Evolutionary conservation across 2,888 invertebrate genomes (phyloP).

Genomic region (Aphrophora alni): DNA sequence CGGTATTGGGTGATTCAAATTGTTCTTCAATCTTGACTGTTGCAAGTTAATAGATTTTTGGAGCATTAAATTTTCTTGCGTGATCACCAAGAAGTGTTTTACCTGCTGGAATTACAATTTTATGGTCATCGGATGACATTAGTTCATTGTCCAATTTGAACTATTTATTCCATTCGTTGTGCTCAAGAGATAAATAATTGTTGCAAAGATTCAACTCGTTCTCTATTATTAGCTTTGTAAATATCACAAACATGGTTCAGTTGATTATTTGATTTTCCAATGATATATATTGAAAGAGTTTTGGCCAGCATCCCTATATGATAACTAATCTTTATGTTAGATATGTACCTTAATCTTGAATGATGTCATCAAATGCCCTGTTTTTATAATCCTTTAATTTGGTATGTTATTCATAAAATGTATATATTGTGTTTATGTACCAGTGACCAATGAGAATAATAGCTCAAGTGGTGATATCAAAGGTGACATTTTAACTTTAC

Average conservation of each 20-base stretch:
- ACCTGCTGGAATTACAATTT: not conserved
- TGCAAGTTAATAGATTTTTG: conserved; percentile 4
- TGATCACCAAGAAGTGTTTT: not conserved
- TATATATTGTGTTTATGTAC: conserved; percentile 37
- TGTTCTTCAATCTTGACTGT: not conserved
- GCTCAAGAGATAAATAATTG: too few species aligned
- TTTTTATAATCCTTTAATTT: conserved; percentile 34
- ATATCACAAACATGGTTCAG: not conserved
- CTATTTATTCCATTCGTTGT: not conserved
- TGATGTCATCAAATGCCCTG: not conserved
- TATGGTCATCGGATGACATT: conserved; percentile 16
- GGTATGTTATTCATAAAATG: conserved; percentile 46
- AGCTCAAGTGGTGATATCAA: too few species aligned
- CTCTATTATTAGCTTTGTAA: not conserved
- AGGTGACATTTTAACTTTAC: too few species aligned
- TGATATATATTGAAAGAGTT: not conserved
- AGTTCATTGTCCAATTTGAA: not conserved
- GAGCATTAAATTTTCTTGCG: not conserved
- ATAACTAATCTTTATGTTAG: not conserved
- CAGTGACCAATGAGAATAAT: conserved; percentile 18
- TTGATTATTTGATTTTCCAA: not conserved
- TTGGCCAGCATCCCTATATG: not conserved
- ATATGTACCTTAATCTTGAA: not conserved
- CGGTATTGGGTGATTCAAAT: not conserved
- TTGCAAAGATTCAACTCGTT: not conserved